Evolutionary conservation across 2,797 vertebrate species (phyloP).

Genomic region (Poeciliopsis paucimaculata): DNA sequence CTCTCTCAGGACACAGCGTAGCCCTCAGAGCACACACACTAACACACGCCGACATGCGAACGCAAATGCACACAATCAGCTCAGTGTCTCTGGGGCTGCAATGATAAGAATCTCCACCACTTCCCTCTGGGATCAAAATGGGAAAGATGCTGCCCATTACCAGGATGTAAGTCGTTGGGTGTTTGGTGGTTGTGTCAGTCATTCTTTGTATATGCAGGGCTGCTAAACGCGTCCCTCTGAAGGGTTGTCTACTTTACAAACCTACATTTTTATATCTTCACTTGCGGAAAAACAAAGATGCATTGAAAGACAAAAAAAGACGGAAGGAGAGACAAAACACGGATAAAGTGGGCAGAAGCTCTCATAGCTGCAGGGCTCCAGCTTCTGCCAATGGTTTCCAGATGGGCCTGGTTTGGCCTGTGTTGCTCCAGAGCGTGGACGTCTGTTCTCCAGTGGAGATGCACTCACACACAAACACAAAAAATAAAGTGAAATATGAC

Average conservation of each 20-base stretch:
- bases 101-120: slow-evolving; percentile 80
- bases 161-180: slow-evolving; percentile 42
- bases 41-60: slow-evolving; percentile 25
- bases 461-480: slow-evolving; percentile 35
- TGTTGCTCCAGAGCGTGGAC: slow-evolving; percentile 53
- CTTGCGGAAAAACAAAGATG: slow-evolving; percentile 20
- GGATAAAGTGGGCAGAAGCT: slow-evolving; percentile 85
- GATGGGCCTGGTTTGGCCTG: slow-evolving; percentile 89
- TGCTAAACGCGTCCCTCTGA: slow-evolving; percentile 33
- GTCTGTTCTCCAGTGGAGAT: slow-evolving; percentile 64
- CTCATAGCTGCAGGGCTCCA: slow-evolving; percentile 80
- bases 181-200: slow-evolving; percentile 43
- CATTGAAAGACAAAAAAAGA: slow-evolving; percentile 16
- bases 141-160: slow-evolving; percentile 72
- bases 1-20: slow-evolving; percentile 60
- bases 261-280: slow-evolving; percentile 32
- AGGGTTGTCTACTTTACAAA: slow-evolving; percentile 44
- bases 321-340: slow-evolving; percentile 28
- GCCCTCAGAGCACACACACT: slow-evolving; percentile 41
- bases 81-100: slow-evolving; percentile 67
- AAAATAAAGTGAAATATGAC: not conserved
- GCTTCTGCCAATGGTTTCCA: slow-evolving; percentile 91
- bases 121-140: slow-evolving; percentile 75
- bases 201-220: slow-evolving; percentile 45
- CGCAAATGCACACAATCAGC: slow-evolving; percentile 60